Conservation (phyloP, 2,888 invertebrate genomes). For the Platycheirus rosarum region DNA sequence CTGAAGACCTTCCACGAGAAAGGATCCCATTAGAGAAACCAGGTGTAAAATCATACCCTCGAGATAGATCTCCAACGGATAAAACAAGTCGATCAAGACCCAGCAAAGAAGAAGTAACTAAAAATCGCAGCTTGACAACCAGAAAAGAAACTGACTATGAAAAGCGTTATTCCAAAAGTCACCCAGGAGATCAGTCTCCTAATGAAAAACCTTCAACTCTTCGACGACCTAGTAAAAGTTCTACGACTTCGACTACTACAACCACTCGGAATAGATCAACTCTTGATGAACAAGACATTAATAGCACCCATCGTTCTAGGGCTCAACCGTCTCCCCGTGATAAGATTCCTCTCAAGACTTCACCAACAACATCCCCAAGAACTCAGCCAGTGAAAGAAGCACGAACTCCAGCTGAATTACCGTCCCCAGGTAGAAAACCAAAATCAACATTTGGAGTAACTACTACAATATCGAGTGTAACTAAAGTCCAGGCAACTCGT, state of each 20-base stretch:
- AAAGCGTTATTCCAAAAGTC: conserved; percentile 53
- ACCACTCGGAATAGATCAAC: conserved; percentile 44
- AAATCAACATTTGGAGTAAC: conserved; percentile 76
- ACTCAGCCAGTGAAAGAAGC: conserved; percentile 47
- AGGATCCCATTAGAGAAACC: conserved; percentile 26
- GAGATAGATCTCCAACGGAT: conserved; percentile 14
- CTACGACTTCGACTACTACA: conserved; percentile 28
- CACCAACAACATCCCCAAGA: conserved; percentile 13
- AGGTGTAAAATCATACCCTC: neutral
- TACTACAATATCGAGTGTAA: conserved; percentile 73
- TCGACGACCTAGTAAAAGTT: conserved; percentile 48
- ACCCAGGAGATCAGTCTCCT: conserved; percentile 45
- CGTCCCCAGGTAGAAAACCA: conserved; percentile 38
- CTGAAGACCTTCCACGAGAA: conserved; percentile 21
- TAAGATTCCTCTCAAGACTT: conserved; percentile 52
- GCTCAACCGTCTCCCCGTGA: conserved; percentile 41
- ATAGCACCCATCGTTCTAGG: conserved; percentile 27
- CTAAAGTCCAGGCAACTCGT: conserved; percentile 71
- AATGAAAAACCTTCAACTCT: conserved; percentile 34
- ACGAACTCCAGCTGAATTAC: conserved; percentile 49
- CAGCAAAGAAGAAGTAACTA: conserved; percentile 32
- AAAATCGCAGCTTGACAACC: conserved; percentile 17
- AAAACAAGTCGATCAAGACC: conserved; percentile 25
- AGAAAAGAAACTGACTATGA: conserved; percentile 52
- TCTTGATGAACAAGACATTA: conserved; percentile 48